A percentile compares a stretch with the other conserved stretches of the same genome.
phyloP scores from a whole-genome alignment of 2,888 invertebrate genomes.

The Apotomis betuletana region DNA sequence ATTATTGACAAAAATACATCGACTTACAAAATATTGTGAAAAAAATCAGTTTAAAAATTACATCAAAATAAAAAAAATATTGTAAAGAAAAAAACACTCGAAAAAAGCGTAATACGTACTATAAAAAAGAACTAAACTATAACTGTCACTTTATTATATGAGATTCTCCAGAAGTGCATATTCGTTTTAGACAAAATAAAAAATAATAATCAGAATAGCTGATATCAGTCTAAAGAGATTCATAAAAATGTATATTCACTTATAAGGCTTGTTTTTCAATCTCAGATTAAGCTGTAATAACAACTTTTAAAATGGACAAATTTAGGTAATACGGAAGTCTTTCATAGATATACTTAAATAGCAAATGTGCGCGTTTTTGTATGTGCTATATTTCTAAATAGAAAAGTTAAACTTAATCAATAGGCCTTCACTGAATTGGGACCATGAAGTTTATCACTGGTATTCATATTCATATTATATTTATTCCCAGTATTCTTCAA shows the following conservation, averaged over 20 bases:
- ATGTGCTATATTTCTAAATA: too few relatives aligned
- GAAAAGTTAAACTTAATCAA: too few relatives aligned
- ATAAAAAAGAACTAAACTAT: neutral
- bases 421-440: neutral
- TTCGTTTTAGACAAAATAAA: neutral
- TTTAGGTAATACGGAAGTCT: too few relatives aligned
- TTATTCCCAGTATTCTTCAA: too few relatives aligned
- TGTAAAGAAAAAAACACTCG: constrained; percentile 21
- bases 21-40: constrained; percentile 16
- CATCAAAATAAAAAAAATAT: neutral
- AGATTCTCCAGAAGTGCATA: constrained; percentile 2
- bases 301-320: neutral
- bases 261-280: too few relatives aligned
- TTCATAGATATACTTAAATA: too few relatives aligned
- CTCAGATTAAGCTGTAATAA: too few relatives aligned
- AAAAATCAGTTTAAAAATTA: neutral
- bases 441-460: too few relatives aligned
- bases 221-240: constrained; percentile 23
- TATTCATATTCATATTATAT: too few relatives aligned
- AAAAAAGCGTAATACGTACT: constrained; percentile 7
- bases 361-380: too few relatives aligned
- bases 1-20: constrained; percentile 25
- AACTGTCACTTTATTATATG: neutral
- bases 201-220: neutral
- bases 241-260: neutral